A percentile compares a stretch with the other conserved stretches of the same genome.
These are phyloP conservation scores for Cetoscarus ocellatus DNA, from an alignment of 2,797 vertebrate genomes.

Conservation along the genomic window DNA sequence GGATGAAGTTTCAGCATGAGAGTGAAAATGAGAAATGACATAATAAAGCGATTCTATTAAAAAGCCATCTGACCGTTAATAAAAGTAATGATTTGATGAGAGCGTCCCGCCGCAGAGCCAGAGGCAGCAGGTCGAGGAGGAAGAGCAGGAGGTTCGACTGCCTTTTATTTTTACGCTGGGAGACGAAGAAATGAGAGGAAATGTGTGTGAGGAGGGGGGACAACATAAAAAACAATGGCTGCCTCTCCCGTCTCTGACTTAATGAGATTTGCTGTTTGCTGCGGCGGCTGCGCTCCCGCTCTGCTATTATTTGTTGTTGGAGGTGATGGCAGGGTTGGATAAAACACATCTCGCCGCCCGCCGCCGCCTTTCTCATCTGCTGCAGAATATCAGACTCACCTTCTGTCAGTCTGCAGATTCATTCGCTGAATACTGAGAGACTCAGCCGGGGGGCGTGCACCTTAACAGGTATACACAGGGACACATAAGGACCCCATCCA, in stretches of 20 bases:
- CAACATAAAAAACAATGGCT: constrained; percentile 77
- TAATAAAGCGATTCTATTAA: constrained; percentile 87
- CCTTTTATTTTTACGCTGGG: constrained; percentile 72
- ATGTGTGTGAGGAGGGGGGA: constrained; percentile 6
- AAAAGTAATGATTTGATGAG: constrained; percentile 86
- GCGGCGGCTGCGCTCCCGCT: constrained; percentile 55
- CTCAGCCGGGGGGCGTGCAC: not conserved
- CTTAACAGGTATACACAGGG: not conserved
- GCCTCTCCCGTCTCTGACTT: constrained; percentile 69
- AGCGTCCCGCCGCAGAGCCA: constrained; percentile 66
- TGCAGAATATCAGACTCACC: constrained; percentile 48
- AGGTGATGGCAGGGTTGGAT: constrained; percentile 70
- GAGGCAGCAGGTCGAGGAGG: constrained; percentile 49
- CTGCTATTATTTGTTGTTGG: constrained; percentile 75
- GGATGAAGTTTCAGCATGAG: constrained; percentile 63
- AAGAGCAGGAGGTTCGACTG: constrained; percentile 49
- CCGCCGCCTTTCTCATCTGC: constrained; percentile 59
- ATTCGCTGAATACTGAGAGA: not conserved
- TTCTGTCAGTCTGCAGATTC: constrained; percentile 37
- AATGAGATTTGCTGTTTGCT: constrained; percentile 76
- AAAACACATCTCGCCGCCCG: constrained; percentile 53
- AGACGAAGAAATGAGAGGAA: constrained; percentile 38
- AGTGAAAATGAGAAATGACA: constrained; percentile 81
- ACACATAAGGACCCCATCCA: too few relatives aligned
- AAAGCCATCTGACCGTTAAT: constrained; percentile 87